Evolutionary conservation across 2,797 vertebrate genomes (phyloP).

Genomic region (Galagoides demidoff): DNA sequence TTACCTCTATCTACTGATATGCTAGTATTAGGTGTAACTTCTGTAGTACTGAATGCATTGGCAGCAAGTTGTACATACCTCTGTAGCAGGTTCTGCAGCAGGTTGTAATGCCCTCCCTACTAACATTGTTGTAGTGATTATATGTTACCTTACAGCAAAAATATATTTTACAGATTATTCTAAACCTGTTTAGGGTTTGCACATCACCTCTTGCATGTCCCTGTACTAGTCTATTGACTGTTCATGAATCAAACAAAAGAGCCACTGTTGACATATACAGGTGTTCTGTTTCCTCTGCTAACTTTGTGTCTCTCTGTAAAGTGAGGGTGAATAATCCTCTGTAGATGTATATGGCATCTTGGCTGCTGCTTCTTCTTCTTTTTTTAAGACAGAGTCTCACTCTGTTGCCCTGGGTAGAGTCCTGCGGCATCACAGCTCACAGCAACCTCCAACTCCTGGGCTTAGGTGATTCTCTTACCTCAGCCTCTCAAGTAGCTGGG

Average conservation of each 20-base stretch:
- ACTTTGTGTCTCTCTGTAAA: background rate
- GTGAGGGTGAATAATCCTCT: background rate
- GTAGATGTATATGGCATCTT: background rate
- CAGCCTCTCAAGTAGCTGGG: no score
- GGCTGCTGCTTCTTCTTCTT: no score
- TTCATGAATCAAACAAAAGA: background rate
- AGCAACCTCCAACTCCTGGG: no score
- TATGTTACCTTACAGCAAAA: background rate
- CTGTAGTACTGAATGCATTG: background rate
- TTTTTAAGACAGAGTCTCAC: no score
- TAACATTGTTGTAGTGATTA: background rate
- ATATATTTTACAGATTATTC: background rate
- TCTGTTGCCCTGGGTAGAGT: no score
- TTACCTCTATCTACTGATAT: background rate
- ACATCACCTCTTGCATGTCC: background rate
- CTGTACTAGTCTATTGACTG: background rate
- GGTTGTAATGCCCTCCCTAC: background rate
- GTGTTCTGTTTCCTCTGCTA: background rate
- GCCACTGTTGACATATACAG: background rate
- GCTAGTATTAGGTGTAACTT: background rate
- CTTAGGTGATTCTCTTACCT: no score
- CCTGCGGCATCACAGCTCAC: no score
- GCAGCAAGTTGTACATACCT: background rate
- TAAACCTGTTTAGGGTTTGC: background rate
- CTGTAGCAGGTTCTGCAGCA: background rate